Percentiles rank a stretch among this genome's conserved stretches.
phyloP scores from a whole-genome alignment of 2,797 vertebrate genomes.

The Coccyzus lansbergi region DNA sequence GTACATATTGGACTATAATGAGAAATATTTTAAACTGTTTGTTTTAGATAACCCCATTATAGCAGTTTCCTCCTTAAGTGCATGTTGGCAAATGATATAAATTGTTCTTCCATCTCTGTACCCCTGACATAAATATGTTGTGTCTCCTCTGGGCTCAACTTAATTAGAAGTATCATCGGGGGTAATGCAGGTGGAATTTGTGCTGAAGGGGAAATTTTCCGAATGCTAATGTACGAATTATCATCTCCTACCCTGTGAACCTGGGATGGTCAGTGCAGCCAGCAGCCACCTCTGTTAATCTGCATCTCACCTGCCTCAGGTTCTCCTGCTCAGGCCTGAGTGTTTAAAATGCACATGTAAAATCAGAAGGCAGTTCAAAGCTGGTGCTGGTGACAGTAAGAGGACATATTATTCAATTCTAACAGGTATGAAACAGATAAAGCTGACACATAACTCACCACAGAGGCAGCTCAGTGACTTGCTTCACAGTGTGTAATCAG shows the following conservation, averaged over 20 bases:
- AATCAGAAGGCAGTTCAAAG: not conserved
- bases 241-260: constrained; percentile 14
- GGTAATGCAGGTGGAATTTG: constrained; percentile 41
- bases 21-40: constrained; percentile 37
- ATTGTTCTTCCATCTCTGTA: constrained; percentile 31
- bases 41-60: not conserved
- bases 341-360: not conserved
- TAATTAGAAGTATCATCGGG: constrained; percentile 47
- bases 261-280: not conserved
- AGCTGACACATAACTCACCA: not conserved
- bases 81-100: not conserved
- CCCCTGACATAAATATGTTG: constrained; percentile 22
- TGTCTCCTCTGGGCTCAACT: constrained; percentile 37
- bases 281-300: not conserved
- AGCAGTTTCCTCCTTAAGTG: constrained; percentile 12
- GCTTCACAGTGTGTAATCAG: not conserved
- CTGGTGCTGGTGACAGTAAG: not conserved
- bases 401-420: not conserved
- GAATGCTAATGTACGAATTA: constrained; percentile 2
- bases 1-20: not conserved
- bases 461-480: not conserved
- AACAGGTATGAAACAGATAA: not conserved
- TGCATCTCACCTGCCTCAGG: not conserved
- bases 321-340: not conserved
- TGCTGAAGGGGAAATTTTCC: constrained; percentile 15